Percentiles rank a stretch among this genome's conserved stretches.
These are phyloP conservation scores for Sabellastarte sp. DNA, from an alignment of 2,888 invertebrate genomes.

Conservation along the genomic window DNA sequence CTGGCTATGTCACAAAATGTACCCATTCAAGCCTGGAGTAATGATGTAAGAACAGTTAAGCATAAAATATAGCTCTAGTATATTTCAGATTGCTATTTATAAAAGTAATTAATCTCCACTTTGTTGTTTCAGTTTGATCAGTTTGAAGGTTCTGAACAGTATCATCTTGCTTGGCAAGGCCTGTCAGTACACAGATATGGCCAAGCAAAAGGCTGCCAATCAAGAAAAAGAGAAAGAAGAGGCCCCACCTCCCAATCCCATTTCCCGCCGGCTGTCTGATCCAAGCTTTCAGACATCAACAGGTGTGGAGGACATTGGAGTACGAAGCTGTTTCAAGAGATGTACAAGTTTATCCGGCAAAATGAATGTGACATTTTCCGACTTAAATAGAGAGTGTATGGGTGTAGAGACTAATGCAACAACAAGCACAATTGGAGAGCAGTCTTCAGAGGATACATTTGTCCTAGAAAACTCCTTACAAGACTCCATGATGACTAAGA, in stretches of 20 bases:
- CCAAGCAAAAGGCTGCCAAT: conserved; percentile 28
- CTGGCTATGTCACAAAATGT: background rate
- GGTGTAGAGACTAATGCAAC: background rate
- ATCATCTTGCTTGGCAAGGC: conserved; percentile 88
- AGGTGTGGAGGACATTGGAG: background rate
- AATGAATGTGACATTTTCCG: background rate
- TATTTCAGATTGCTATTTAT: too few relatives aligned
- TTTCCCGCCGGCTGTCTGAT: background rate
- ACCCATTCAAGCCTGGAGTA: too few relatives aligned
- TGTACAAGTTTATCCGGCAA: background rate
- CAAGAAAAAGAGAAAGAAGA: background rate
- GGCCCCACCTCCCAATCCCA: too few relatives aligned
- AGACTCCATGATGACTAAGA: background rate
- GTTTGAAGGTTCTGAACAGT: conserved; percentile 73
- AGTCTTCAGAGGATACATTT: conserved; percentile 2
- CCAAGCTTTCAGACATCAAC: background rate
- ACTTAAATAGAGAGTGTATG: background rate
- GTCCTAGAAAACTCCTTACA: background rate
- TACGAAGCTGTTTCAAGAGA: background rate
- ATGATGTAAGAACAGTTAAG: too few relatives aligned
- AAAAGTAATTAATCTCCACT: conserved; percentile 1
- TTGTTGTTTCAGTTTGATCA: conserved; percentile 49
- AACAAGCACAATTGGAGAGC: background rate
- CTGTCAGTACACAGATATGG: conserved; percentile 77
- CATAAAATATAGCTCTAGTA: too few relatives aligned